Evolutionary conservation across 2,797 vertebrate genomes (phyloP), one percentile per base, ranked within the genome.

Genomic region (Artibeus lituratus): DNA sequence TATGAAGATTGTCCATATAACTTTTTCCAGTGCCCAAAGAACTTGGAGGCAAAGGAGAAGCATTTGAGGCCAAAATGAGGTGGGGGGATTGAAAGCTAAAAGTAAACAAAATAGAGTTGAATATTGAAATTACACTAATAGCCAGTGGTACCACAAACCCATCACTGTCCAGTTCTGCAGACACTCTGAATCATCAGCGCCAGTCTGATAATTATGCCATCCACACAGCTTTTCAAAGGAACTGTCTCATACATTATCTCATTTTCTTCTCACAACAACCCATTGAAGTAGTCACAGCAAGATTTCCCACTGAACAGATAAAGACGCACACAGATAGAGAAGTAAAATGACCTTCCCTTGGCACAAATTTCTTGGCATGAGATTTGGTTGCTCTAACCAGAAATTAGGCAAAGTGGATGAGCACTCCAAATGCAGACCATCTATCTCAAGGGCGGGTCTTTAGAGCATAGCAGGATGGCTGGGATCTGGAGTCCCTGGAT

Each of bases 221-320:
- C n/a, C n/a, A 47, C 26, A 44, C 32, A 70, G 55, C 32, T 93
- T 94, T 94, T 83, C 88, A 88, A 87, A 96, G 78, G 49, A 84
- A 93, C 73, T 37, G 37, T 91, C 87, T 91, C 37, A 15, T 73
- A 90, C 62, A 86, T 87, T 90, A 87, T 87, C 57, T 96, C 69
- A 74, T 91, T 87, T 93, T 96, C 88, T 92, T 86, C 88, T 95
- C 78, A 62, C 21, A 73, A 87, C 22, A 95, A 87, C 37, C 16
- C 35, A 87, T 92, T 90, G 73, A 73, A n/a, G n/a, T 78, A 89
- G 93, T 90, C 73, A 90, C n/a, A 95, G 72, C 35, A 84, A 92
- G 83, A 87, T 85, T 96, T 92, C 32, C 73, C 51, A 91, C 62
- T 94, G 59, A 95, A 93, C 32, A 83, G 53, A 85, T 76, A 84